Base-by-base conservation (phyloP, 2,113 vertebrate genomes). In the Struthidea cinerea region DNA sequence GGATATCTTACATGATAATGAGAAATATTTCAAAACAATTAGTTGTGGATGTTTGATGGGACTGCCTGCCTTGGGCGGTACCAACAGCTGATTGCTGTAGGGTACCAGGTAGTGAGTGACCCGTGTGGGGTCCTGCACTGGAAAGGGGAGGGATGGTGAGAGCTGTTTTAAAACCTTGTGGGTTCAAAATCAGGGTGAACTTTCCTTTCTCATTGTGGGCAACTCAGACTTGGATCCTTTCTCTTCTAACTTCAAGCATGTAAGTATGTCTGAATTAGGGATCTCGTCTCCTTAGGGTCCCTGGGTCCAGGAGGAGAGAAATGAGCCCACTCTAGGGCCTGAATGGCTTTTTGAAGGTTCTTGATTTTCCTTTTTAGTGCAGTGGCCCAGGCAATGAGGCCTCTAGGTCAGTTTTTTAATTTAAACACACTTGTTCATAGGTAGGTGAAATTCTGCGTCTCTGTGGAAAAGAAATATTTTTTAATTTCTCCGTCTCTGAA, bases 81-180 rank as follows among this genome's bases (percentile, higher is more conserved):
- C 8, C 16, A 4, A 24, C 11, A 71, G 37, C 42, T 3, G 15
- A 24, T 35, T 11, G 57, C 53, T 42, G 49, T 5, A 4, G 56
- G 46, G n/a, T 35, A 3, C 39, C 44, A 10, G 41, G 42, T 6
- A 11, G 23, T 5, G 57, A 33, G 23, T 22, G 69, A 69, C 59
- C 46, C 0, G 0, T 7, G 7, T 10, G 33, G 63, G 27, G 32
- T n/a, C 28, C 3, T 39, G 79, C 26, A 15, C 50, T 1, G 0
- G 11, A 10, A 28, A 7, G 19, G 53, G 35, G 27, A 69, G 11
- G 39, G 27, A 3, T 2, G 11, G 41, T 8, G 46, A 37, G 68
- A 84, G n/a, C 11, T 32, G 8, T 18, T 61, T 13, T 15, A 42
- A 22, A 28, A 82, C 23, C 26, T 27, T 2, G 0, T 10, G 37